phyloP scores from a whole-genome alignment of 2,888 invertebrate species.

The Pheosia tremula region DNA sequence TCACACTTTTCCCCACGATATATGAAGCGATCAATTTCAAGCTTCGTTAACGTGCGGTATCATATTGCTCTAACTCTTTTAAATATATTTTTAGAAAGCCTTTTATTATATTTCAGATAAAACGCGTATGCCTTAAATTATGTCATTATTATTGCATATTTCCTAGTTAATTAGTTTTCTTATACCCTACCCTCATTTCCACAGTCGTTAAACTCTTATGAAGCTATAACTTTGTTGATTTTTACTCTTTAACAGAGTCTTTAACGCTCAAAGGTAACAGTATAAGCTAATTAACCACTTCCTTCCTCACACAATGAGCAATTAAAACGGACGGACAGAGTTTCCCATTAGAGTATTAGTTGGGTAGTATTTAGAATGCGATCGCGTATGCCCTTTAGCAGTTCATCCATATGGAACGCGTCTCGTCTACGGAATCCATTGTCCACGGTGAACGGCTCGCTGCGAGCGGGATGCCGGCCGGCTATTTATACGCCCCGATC shows the following conservation, averaged over 20 bases:
- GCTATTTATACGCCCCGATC: conserved; percentile 76
- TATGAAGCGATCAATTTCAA: conserved; percentile 13
- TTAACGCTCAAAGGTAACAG: conserved; percentile 8
- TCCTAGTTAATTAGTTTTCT: neutral
- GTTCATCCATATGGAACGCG: conserved; percentile 81
- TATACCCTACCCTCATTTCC: neutral
- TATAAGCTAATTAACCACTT: conserved; percentile 14
- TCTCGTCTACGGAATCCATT: conserved; percentile 79
- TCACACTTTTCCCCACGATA: conserved; percentile 16
- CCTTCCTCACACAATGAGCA: conserved; percentile 31
- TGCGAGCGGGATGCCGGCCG: conserved; percentile 53
- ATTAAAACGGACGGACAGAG: conserved; percentile 31
- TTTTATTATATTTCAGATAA: neutral
- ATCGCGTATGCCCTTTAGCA: conserved; percentile 68
- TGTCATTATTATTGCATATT: neutral
- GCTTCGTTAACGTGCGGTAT: conserved; percentile 8
- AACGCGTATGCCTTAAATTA: neutral
- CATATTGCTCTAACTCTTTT: conserved; percentile 1
- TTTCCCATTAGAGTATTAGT: conserved; percentile 39
- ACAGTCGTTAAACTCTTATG: conserved; percentile 3
- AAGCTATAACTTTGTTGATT: neutral
- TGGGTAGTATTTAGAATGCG: conserved; percentile 50
- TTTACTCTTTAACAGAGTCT: conserved; percentile 8
- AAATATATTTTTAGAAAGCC: conserved; percentile 4
- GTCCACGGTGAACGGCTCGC: conserved; percentile 62